Evolutionary conservation across 2,888 invertebrate genomes (phyloP), one percentile per base, ranked within the genome.

Genomic region (Agrochola lychnidis): DNA sequence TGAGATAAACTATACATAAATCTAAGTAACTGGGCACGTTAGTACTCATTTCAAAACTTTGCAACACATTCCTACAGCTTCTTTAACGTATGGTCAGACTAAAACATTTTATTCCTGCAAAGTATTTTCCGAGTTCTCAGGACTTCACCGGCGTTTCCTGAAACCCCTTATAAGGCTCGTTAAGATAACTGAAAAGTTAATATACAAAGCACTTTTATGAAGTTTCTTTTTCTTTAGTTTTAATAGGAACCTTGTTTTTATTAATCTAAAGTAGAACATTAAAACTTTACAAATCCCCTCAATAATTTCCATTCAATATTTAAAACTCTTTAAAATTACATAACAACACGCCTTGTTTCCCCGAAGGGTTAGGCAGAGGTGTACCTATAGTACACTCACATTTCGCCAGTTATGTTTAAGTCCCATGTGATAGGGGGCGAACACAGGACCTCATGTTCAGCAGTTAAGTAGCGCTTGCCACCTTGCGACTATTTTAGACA

Each of bases 51-150:
- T 51, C 25, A 67, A 56, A 84, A 78, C 57, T 78, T 71, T 78
- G 63, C 75, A 84, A 87, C 87, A 76, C 88, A 84, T 87, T 86
- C 78, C 71, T 83, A 30, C 76, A 83, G 76, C 80, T 78, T 83
- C 76, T 77, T 36, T 3, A 59, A 85, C 78, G 82, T 86, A 72
- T 56, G 59, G 72, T 69, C 73, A 80, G 82, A 73, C 82, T 84
- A 76, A 85, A 76, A 64, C 42, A 73, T 88, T 87, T 87, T 87
- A 87, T 87, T 88, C 19, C 53, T n/a, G 78, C 40, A 2, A 42
- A 72, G 81, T 68, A 75, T 85, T 78, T 80, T 75, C 68, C 71
- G 62, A 79, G 68, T 84, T 84, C 81, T 67, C 72, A 76, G 64
- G 68, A 56, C 66, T 75, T 76, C 12, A 19, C 42, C 56, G 22